Base-by-base conservation (phyloP, 2,797 vertebrate genomes). In the Myotis myotis region DNA sequence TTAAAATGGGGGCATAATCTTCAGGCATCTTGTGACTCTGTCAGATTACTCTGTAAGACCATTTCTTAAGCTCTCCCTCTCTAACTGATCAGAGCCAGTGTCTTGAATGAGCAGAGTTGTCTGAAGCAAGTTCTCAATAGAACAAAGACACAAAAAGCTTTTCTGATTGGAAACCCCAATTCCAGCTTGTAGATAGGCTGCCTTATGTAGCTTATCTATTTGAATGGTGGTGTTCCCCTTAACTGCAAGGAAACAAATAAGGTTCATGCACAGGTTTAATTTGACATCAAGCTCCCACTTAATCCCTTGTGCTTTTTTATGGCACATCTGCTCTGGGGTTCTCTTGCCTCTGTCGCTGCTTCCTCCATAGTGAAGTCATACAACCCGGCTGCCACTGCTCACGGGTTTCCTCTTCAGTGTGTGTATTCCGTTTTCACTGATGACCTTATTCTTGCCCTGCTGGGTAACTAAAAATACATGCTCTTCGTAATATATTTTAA, bases 171-270 rank as follows among this genome's bases (percentile, higher is more conserved):
- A n/a, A 91, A 51, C 7, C 16, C 6, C 6, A 62, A 22, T 25
- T 44, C 76, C 33, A 23, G 16, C 71, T 71, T 49, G 44, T 30
- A 28, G 49, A 19, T 38, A 36, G 36, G 80, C 94, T 95, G 44
- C 30, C 33, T 86, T 51, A 38, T 68, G 47, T 33, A 38, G 20
- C 28, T 80, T 80, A 16, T 96, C 96, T 97, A 2, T 94, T 94
- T 97, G 93, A 86, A 96, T 91, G 74, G 92, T n/a, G 11, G 36
- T 92, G 44, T 95, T 72, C 66, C 87, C 51, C 41, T 95, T 95
- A 83, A 89, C 87, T 95, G 72, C 51, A 96, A 94, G n/a, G 49
- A 96, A 97, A 96, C 92, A 98, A 97, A 95, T 71, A 91, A 93
- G 55, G 70, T 92, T 96, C 95, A 94, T 9, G 13, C 92, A 95